phyloP scores from a whole-genome alignment of 1,140 invertebrate genomes.

The Lepidostoma basale region DNA sequence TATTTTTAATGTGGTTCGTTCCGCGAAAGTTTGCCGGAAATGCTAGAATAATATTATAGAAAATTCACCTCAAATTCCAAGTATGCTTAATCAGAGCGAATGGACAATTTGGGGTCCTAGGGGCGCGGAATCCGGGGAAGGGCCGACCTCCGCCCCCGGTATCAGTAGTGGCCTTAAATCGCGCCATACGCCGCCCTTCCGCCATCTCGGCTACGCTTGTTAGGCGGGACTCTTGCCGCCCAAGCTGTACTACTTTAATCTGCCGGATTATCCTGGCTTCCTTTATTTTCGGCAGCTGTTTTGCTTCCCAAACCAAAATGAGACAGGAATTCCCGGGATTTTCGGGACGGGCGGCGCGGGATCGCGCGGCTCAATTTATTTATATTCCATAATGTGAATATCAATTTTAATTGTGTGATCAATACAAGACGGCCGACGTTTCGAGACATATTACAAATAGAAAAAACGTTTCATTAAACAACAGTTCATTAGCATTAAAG shows the following conservation, averaged over 20 bases:
- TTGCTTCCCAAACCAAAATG: constrained; percentile 41
- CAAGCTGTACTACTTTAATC: constrained; percentile 43
- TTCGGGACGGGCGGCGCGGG: background rate
- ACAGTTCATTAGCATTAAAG: too few relatives aligned
- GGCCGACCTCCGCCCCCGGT: constrained; percentile 33
- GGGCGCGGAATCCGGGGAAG: background rate
- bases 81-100: constrained; percentile 11
- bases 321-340: constrained; percentile 22
- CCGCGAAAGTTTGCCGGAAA: too few relatives aligned
- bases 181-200: constrained; percentile 38
- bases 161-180: constrained; percentile 44
- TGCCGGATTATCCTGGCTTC: constrained; percentile 43
- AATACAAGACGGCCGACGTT: too few relatives aligned
- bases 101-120: background rate
- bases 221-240: constrained; percentile 44
- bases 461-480: too few relatives aligned
- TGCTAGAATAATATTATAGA: too few relatives aligned
- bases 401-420: background rate
- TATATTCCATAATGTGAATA: background rate
- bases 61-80: too few relatives aligned
- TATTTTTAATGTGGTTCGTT: too few relatives aligned
- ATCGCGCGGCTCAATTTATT: background rate
- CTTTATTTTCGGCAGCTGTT: constrained; percentile 46
- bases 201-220: constrained; percentile 40
- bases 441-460: too few relatives aligned